Percentiles rank a stretch among this genome's conserved stretches.
phyloP scores from a whole-genome alignment of 2,113 vertebrate species.

The Salvelinus fontinalis region DNA sequence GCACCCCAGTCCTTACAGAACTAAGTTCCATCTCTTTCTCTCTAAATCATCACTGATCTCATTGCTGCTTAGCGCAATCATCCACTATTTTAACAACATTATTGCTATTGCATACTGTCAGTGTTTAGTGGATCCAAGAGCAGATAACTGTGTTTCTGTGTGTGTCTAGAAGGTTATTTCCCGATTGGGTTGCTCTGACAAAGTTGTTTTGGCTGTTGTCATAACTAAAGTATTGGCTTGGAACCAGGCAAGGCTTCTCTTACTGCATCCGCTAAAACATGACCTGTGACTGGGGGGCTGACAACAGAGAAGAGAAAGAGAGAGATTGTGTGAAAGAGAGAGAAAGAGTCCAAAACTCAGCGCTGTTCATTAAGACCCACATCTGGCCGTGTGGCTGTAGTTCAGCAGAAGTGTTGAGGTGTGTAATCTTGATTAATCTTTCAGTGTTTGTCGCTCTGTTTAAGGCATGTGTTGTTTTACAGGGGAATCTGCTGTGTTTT shows the following conservation, averaged over 20 bases:
- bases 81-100: not conserved
- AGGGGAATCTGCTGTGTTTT: not conserved
- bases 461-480: not conserved
- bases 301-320: slow-evolving; percentile 24
- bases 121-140: not conserved
- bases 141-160: not conserved
- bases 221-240: slow-evolving; percentile 53
- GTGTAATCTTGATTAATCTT: not conserved
- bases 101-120: not conserved
- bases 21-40: not conserved
- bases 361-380: not conserved
- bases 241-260: too few species aligned
- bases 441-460: not conserved
- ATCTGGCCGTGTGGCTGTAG: too few species aligned
- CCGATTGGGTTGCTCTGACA: slow-evolving; percentile 44
- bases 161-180: slow-evolving; percentile 25
- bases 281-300: slow-evolving; percentile 29
- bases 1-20: too few species aligned
- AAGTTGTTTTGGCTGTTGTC: slow-evolving; percentile 49
- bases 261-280: slow-evolving; percentile 2
- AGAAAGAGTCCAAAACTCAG: not conserved
- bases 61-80: not conserved
- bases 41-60: not conserved
- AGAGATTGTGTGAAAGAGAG: not conserved
- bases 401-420: not conserved